phyloP scores from a whole-genome alignment of 2,888 invertebrate species.

The Emesis furor region DNA sequence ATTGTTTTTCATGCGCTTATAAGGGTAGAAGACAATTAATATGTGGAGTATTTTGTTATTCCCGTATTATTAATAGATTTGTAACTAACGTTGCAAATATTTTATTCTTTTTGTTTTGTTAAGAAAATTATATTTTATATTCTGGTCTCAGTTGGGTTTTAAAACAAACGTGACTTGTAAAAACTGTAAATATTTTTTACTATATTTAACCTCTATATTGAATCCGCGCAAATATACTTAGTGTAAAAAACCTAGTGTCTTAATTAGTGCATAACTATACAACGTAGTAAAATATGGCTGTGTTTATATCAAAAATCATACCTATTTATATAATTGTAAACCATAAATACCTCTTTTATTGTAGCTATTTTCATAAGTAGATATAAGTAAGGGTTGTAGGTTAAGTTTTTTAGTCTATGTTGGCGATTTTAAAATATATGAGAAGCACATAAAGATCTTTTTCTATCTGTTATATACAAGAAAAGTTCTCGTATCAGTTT shows the following conservation, averaged over 20 bases:
- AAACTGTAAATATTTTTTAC: no score
- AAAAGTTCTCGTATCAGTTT: neutral
- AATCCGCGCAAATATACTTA: neutral
- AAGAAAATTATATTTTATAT: no score
- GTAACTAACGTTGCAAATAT: no score
- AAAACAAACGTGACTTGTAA: no score
- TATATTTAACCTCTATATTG: no score
- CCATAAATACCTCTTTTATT: slow-evolving; percentile 90
- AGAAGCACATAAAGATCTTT: neutral
- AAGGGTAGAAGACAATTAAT: no score
- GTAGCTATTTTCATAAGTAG: slow-evolving; percentile 31
- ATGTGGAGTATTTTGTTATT: no score
- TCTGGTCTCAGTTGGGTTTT: no score
- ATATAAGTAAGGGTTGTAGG: slow-evolving; percentile 27
- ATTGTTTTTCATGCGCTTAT: no score
- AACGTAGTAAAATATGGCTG: slow-evolving; percentile 88
- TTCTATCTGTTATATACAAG: neutral
- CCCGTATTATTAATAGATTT: no score
- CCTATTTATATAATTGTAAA: slow-evolving; percentile 84
- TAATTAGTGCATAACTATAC: slow-evolving; percentile 68
- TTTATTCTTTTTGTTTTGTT: no score
- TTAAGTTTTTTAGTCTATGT: slow-evolving; percentile 1
- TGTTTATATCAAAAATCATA: slow-evolving; percentile 90
- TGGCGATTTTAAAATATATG: neutral
- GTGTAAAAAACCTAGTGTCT: slow-evolving; percentile 4